These are phyloP conservation scores for Cyaniris semiargus DNA, from an alignment of 2,888 invertebrate genomes.

Conservation along the genomic window DNA sequence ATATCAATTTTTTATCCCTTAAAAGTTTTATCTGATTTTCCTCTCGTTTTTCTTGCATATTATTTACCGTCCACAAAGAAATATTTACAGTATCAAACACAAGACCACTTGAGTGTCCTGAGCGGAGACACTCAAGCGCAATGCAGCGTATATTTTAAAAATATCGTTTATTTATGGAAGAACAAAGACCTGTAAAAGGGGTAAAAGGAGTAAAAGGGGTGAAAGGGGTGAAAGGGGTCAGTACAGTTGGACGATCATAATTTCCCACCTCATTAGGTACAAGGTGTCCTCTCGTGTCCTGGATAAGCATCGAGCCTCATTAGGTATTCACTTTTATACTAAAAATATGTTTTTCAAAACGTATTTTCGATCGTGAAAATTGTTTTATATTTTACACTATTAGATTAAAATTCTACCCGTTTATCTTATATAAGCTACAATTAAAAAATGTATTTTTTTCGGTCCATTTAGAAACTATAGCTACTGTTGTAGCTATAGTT, in stretches of 20 bases:
- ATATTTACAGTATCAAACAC: background rate
- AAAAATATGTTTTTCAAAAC: constrained; percentile 29
- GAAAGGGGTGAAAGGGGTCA: constrained; percentile 57
- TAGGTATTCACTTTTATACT: constrained; percentile 48
- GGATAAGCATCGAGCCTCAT: constrained; percentile 64
- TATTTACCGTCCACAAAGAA: background rate
- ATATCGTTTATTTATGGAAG: constrained; percentile 56
- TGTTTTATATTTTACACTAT: background rate
- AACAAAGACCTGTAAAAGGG: constrained; percentile 62
- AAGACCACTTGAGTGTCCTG: constrained; percentile 3
- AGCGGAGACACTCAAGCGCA: constrained; percentile 1
- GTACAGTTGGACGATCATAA: constrained; percentile 69
- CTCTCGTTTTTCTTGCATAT: background rate
- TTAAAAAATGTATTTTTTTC: too few relatives aligned
- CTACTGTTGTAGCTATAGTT: too few relatives aligned
- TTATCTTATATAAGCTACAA: too few relatives aligned
- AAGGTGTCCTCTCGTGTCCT: constrained; percentile 58
- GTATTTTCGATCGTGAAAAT: background rate
- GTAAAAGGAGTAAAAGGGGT: constrained; percentile 47
- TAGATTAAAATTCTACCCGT: too few relatives aligned
- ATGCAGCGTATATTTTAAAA: constrained; percentile 32
- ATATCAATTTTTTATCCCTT: too few relatives aligned
- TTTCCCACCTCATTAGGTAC: constrained; percentile 73
- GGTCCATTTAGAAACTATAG: too few relatives aligned
- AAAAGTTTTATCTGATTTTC: too few relatives aligned